Evolutionary conservation across 2,113 vertebrate genomes (phyloP).

Genomic region (Leuciscus idus): DNA sequence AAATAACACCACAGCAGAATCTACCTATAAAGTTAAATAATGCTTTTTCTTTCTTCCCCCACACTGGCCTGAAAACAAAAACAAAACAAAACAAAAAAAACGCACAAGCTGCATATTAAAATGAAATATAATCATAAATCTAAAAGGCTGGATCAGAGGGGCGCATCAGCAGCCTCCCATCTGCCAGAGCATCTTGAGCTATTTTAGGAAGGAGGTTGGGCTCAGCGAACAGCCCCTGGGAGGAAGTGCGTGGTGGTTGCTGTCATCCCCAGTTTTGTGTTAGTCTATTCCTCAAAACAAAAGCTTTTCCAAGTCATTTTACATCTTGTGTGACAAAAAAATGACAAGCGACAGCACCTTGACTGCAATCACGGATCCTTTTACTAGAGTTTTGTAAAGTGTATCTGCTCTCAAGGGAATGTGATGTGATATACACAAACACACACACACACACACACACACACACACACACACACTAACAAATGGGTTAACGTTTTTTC

Average conservation of each 20-base stretch:
- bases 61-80: neutral
- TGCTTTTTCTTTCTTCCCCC: neutral
- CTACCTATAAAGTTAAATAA: neutral
- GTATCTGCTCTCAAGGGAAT: constrained; percentile 16
- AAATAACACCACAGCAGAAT: neutral
- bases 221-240: constrained; percentile 33
- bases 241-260: constrained; percentile 45
- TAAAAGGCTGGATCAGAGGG: constrained; percentile 10
- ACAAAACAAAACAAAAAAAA: neutral
- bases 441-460: no score
- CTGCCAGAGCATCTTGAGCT: constrained; percentile 50
- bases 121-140: neutral
- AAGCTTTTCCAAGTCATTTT: constrained; percentile 4
- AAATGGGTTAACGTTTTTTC: no score
- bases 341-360: neutral
- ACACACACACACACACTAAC: no score
- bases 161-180: constrained; percentile 38
- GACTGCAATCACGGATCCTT: neutral
- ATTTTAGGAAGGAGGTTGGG: constrained; percentile 48
- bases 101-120: neutral
- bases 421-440: no score
- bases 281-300: constrained; percentile 19
- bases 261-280: constrained; percentile 12
- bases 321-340: constrained; percentile 8
- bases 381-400: constrained; percentile 4